Conservation (phyloP, 2,113 vertebrate species). For the Dicentrarchus labrax region DNA sequence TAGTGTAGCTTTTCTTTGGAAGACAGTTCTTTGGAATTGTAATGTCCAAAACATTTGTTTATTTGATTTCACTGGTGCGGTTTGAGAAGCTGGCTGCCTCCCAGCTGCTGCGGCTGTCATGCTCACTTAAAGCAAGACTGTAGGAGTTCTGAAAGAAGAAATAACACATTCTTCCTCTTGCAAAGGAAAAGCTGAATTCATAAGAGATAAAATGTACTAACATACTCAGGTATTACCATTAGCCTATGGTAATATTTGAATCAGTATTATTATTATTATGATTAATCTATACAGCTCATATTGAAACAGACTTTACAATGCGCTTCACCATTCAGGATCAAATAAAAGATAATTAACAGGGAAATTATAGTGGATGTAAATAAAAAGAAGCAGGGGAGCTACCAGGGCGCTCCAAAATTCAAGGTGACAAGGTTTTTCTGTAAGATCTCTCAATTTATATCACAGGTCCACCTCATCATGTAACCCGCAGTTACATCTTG, state of each 20-base stretch:
- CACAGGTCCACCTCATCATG: too few species aligned
- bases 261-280: too few species aligned
- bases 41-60: constrained; percentile 19
- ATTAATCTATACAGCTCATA: too few species aligned
- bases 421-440: too few species aligned
- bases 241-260: not conserved
- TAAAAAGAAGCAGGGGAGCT: too few species aligned
- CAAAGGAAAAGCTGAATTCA: not conserved
- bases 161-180: not conserved
- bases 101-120: constrained; percentile 18
- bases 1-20: not conserved
- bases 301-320: too few species aligned
- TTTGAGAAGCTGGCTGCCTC: not conserved
- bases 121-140: not conserved
- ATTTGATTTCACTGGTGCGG: not conserved
- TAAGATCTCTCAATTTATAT: too few species aligned
- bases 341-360: too few species aligned
- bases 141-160: not conserved
- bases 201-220: not conserved
- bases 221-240: not conserved
- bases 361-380: too few species aligned
- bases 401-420: too few species aligned
- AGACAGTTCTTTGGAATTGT: not conserved
- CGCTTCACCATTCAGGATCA: too few species aligned
- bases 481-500: too few species aligned